Evolutionary conservation across 2,113 vertebrate genomes (phyloP), one percentile per base, ranked within the genome.

Genomic region (Thamnaconus septentrionalis): DNA sequence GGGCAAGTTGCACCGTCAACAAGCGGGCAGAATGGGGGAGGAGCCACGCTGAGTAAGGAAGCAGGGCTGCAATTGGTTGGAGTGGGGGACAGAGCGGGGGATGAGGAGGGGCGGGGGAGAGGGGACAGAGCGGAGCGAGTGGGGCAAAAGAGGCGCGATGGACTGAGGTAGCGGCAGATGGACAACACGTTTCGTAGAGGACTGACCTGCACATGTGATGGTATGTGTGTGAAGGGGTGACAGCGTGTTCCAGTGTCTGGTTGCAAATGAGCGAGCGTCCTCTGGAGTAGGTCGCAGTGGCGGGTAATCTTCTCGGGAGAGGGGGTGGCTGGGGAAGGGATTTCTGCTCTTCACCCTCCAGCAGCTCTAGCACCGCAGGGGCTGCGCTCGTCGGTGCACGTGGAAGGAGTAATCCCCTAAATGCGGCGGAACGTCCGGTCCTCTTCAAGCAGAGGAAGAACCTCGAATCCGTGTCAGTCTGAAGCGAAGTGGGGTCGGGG

Each of bases 11-110:
- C 18, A 31, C 18, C 78, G 78, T 75, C 77, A 54, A 10, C 5
- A 51, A 61, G 46, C 3, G 54, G 68, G 43, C 7, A 31, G 18
- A 31, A 31, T 31, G 44, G 56, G 68, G 79, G 83, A 4, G 66
- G 64, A 58, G 61, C 62, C 18, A 12, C 0, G 41, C 80, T 85
- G 75, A 71, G 85, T 85, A 85, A 85, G 85, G 85, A 88, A 82
- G 81, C n/a, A 8, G 52, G 58, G 11, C 71, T 64, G 71, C 51
- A 72, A 88, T 90, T 86, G 88, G 88, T 73, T 59, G 69, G 66
- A 51, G 3, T 57, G 7, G 64, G 50, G 63, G 66, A 62, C 40
- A 49, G 55, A 64, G 53, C 45, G 9, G 47, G 18, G 69, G 50
- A 47, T 45, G 49, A 59, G 51, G 72, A 70, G 68, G 56, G 18